These are phyloP conservation scores for Drosophila hamatofila DNA, from an alignment of 2,888 invertebrate species.

Conservation along the genomic window DNA sequence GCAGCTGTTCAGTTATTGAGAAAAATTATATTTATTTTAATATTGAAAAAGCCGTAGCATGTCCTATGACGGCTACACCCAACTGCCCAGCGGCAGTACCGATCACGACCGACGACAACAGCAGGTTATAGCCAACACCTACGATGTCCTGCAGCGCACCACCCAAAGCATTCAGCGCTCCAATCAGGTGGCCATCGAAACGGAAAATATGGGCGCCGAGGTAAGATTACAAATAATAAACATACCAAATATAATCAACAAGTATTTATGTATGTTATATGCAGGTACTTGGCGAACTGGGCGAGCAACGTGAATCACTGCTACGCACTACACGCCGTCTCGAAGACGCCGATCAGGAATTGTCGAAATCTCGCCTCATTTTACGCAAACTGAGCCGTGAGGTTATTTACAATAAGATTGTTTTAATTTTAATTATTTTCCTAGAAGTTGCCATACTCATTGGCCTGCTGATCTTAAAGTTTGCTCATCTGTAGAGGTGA, in stretches of 20 bases:
- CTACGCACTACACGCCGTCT: slow-evolving; percentile 89
- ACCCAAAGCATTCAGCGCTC: slow-evolving; percentile 89
- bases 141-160: slow-evolving; percentile 85
- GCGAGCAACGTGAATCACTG: slow-evolving; percentile 91
- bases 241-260: background rate
- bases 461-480: slow-evolving; percentile 88
- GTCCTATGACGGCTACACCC: slow-evolving; percentile 66
- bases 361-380: slow-evolving; percentile 88
- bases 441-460: slow-evolving; percentile 89
- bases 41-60: slow-evolving; percentile 27
- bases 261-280: background rate
- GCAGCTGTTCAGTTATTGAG: slow-evolving; percentile 15
- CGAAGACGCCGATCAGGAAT: slow-evolving; percentile 89
- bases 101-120: slow-evolving; percentile 85
- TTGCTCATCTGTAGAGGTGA: slow-evolving; percentile 72
- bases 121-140: slow-evolving; percentile 84
- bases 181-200: slow-evolving; percentile 91
- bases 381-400: slow-evolving; percentile 89
- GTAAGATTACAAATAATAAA: slow-evolving; percentile 53
- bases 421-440: slow-evolving; percentile 90
- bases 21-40: background rate
- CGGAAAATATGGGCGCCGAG: slow-evolving; percentile 91
- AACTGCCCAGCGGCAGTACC: slow-evolving; percentile 62
- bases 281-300: slow-evolving; percentile 90
- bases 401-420: slow-evolving; percentile 91